phyloP scores from a whole-genome alignment of 2,113 vertebrate genomes.

The Pimephales promelas region DNA sequence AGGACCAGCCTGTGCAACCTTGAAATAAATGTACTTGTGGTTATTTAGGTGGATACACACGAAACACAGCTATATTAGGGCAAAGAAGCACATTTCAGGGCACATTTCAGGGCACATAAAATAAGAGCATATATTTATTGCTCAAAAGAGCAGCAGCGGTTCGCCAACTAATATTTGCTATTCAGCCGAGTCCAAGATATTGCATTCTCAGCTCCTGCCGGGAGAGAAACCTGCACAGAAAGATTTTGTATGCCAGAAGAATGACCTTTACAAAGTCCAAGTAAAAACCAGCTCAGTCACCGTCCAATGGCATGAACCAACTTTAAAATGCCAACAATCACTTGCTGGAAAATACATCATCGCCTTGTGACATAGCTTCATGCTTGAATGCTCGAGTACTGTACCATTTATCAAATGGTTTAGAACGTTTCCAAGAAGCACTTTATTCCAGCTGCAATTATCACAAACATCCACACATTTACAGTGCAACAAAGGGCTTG shows the following conservation, averaged over 20 bases:
- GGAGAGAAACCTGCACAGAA: conserved; percentile 19
- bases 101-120: conserved; percentile 6
- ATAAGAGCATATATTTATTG: conserved; percentile 14
- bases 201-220: neutral
- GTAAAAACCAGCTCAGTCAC: conserved; percentile 34
- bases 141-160: conserved; percentile 16
- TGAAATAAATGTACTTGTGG: conserved; percentile 45
- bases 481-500: neutral
- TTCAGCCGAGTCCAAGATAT: conserved; percentile 24
- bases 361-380: neutral
- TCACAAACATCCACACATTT: conserved; percentile 8
- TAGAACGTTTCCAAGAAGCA: conserved; percentile 7
- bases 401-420: neutral
- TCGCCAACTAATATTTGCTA: conserved; percentile 30
- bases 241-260: conserved; percentile 32
- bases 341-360: conserved; percentile 35
- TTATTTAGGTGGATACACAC: conserved; percentile 21
- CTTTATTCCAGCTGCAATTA: conserved; percentile 19
- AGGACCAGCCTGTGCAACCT: conserved; percentile 45
- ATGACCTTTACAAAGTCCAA: conserved; percentile 34
- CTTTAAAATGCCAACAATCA: conserved; percentile 24
- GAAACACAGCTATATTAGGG: conserved; percentile 21
- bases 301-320: conserved; percentile 27
- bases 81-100: neutral
- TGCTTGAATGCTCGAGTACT: neutral